A percentile compares a stretch with the other conserved stretches of the same genome.
Conservation (phyloP, 2,888 invertebrate genomes). For the Laspeyria flexula region DNA sequence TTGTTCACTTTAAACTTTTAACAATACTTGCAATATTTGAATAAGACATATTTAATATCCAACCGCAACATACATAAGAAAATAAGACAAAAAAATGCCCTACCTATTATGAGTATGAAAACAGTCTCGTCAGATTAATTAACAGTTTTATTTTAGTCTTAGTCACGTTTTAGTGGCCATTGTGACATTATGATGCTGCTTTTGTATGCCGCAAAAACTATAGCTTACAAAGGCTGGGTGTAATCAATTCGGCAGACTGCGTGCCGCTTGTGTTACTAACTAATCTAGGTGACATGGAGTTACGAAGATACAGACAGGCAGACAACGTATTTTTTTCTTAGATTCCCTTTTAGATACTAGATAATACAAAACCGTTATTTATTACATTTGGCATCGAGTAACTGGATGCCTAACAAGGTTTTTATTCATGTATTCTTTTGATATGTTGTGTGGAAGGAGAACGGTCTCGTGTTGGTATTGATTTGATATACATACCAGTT, state of each 20-base stretch:
- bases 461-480: too few relatives aligned
- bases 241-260: slow-evolving; percentile 71
- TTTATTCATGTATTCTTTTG: too few relatives aligned
- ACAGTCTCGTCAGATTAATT: slow-evolving; percentile 48
- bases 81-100: slow-evolving; percentile 16
- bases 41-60: too few relatives aligned
- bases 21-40: too few relatives aligned
- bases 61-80: slow-evolving; percentile 4
- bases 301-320: slow-evolving; percentile 48
- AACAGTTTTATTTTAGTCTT: slow-evolving; percentile 47
- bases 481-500: too few relatives aligned
- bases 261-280: slow-evolving; percentile 71
- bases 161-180: slow-evolving; percentile 28
- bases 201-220: slow-evolving; percentile 63
- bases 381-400: too few relatives aligned
- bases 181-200: slow-evolving; percentile 42
- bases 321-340: neutral
- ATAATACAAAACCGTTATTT: neutral
- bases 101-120: slow-evolving; percentile 27
- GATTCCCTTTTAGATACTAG: neutral
- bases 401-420: too few relatives aligned
- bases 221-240: slow-evolving; percentile 52
- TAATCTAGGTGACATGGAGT: slow-evolving; percentile 57
- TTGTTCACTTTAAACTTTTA: too few relatives aligned
- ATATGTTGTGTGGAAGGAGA: too few relatives aligned